Conservation (phyloP, 2,888 invertebrate genomes). For the Tortricodes alternella region DNA sequence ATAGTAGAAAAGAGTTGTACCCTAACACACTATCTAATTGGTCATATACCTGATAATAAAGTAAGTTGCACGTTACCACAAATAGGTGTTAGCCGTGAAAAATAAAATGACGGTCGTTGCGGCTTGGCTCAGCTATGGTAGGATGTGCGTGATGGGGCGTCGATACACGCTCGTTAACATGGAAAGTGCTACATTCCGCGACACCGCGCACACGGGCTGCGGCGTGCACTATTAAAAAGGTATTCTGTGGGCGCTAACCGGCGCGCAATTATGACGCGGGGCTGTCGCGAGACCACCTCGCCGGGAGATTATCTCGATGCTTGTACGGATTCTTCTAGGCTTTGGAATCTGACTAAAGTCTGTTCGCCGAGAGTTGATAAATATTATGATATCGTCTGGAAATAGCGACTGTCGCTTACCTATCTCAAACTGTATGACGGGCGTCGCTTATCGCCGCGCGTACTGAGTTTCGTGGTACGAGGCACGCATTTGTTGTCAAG, state of each 20-base stretch:
- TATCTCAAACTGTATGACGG: too few species aligned
- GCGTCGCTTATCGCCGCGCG: too few species aligned
- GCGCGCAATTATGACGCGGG: slow-evolving; percentile 57
- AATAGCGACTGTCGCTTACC: too few species aligned
- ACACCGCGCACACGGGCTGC: slow-evolving; percentile 72
- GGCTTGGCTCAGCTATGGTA: slow-evolving; percentile 44
- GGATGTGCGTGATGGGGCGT: slow-evolving; percentile 52
- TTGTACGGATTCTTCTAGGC: slow-evolving; percentile 26
- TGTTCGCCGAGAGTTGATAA: too few species aligned
- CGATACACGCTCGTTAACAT: slow-evolving; percentile 65
- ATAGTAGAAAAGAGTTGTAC: slow-evolving; percentile 4
- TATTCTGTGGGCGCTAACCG: slow-evolving; percentile 48
- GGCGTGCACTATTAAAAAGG: too few species aligned
- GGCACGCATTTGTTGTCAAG: too few species aligned
- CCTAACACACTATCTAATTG: not conserved
- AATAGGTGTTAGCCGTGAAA: slow-evolving; percentile 66
- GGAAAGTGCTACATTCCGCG: slow-evolving; percentile 67
- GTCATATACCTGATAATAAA: slow-evolving; percentile 59
- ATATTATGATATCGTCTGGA: too few species aligned
- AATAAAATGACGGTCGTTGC: slow-evolving; percentile 65
- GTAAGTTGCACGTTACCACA: slow-evolving; percentile 62
- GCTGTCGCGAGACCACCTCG: slow-evolving; percentile 8
- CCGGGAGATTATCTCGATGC: slow-evolving; percentile 16
- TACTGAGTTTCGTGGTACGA: too few species aligned
- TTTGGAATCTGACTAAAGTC: not conserved